Conservation (phyloP, 2,888 invertebrate species). For the Drosophila nigricruria region DNA sequence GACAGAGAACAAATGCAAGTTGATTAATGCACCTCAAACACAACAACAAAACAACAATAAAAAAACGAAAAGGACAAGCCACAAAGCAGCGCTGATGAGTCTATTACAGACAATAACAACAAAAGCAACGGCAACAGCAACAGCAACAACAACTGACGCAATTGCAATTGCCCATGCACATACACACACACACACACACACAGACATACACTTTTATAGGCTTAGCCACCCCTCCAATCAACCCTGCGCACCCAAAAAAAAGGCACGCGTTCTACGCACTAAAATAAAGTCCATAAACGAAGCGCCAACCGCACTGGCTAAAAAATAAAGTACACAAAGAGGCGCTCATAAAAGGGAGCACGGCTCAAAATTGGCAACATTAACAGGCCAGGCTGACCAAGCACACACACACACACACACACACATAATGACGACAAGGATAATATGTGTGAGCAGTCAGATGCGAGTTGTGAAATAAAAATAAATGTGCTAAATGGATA, state of each 20-base stretch:
- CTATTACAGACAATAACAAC: conserved; percentile 70
- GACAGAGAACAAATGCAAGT: conserved; percentile 60
- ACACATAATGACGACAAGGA: conserved; percentile 64
- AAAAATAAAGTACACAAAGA: conserved; percentile 70
- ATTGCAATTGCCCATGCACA: conserved; percentile 47
- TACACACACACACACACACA: conserved; percentile 1
- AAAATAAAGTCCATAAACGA: conserved; percentile 60
- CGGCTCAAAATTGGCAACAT: conserved; percentile 68
- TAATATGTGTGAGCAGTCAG: conserved; percentile 59
- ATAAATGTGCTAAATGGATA: conserved; percentile 81
- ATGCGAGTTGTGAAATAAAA: conserved; percentile 67
- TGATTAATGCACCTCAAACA: conserved; percentile 73
- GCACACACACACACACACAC: conserved; percentile 26
- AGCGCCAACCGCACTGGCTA: conserved; percentile 71
- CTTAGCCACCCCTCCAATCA: conserved; percentile 38
- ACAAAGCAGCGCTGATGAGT: conserved; percentile 66
- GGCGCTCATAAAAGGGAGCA: conserved; percentile 51
- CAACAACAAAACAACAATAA: conserved; percentile 44
- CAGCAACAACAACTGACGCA: conserved; percentile 49
- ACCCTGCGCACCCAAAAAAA: conserved; percentile 29
- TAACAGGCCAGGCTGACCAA: conserved; percentile 65
- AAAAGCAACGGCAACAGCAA: conserved; percentile 46
- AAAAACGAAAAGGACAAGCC: conserved; percentile 60
- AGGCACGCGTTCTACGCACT: conserved; percentile 57
- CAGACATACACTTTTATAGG: neutral